These are phyloP conservation scores for Noctua janthe DNA, from an alignment of 2,888 invertebrate species.

Conservation along the genomic window DNA sequence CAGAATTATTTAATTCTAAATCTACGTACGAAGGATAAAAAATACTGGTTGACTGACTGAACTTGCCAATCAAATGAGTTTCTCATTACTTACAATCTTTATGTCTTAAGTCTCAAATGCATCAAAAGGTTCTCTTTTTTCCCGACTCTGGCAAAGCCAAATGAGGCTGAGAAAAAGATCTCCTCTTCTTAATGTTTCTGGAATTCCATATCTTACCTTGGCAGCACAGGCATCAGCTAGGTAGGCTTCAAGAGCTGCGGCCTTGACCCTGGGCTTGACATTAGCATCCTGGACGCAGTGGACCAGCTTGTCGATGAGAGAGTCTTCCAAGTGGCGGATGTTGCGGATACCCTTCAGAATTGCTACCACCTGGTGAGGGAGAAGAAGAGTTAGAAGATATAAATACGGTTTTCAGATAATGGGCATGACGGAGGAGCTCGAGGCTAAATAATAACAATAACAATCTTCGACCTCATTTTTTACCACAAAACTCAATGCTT, in stretches of 20 bases:
- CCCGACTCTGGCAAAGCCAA: neutral
- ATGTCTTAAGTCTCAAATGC: no score
- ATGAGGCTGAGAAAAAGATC: neutral
- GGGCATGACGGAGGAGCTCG: neutral
- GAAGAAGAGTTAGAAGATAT: neutral
- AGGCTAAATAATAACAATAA: neutral
- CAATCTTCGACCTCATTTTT: neutral
- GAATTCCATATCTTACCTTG: slow-evolving; percentile 77
- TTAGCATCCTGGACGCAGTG: slow-evolving; percentile 91
- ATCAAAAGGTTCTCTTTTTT: neutral
- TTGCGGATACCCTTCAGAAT: slow-evolving; percentile 96
- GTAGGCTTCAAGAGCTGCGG: slow-evolving; percentile 95
- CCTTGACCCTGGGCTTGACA: slow-evolving; percentile 92
- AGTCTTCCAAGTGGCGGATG: slow-evolving; percentile 92
- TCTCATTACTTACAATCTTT: no score
- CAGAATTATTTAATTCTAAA: neutral
- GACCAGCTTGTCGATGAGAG: slow-evolving; percentile 90
- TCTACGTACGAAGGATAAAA: neutral
- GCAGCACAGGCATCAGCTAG: slow-evolving; percentile 92
- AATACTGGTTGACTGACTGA: neutral
- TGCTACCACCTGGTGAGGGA: slow-evolving; percentile 90
- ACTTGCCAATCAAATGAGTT: neutral
- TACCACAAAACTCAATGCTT: neutral
- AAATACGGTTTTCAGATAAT: neutral
- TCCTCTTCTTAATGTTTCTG: neutral